Percentiles rank a stretch among this genome's conserved stretches.
phyloP scores from a whole-genome alignment of 2,888 invertebrate species.

The Drosophila imparisetae region DNA sequence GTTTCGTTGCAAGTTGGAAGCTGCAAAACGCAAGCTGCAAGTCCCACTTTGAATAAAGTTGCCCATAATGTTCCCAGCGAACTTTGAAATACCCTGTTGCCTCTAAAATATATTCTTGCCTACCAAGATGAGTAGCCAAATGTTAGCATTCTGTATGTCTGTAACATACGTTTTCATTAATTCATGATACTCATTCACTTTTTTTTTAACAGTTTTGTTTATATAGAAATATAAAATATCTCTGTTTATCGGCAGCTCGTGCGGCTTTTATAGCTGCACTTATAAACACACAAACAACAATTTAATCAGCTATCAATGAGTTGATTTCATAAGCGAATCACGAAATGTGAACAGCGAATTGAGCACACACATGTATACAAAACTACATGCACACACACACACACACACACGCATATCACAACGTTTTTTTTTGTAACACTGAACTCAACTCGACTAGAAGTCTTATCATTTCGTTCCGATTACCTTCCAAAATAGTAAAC shows the following conservation, averaged over 20 bases:
- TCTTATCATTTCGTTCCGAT: slow-evolving; percentile 40
- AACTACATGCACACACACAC: neutral
- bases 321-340: slow-evolving; percentile 45
- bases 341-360: slow-evolving; percentile 17
- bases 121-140: neutral
- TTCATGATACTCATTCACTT: neutral
- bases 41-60: slow-evolving; percentile 16
- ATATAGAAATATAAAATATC: neutral
- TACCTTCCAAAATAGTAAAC: slow-evolving; percentile 12
- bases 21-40: slow-evolving; percentile 4
- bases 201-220: neutral
- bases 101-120: neutral
- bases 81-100: neutral
- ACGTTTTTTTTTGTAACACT: slow-evolving; percentile 1
- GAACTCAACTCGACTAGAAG: slow-evolving; percentile 9
- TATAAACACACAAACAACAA: slow-evolving; percentile 40
- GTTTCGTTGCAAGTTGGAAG: slow-evolving; percentile 5
- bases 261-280: slow-evolving; percentile 36
- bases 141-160: neutral
- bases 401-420: neutral
- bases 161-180: neutral
- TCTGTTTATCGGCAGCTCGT: slow-evolving; percentile 44
- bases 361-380: neutral
- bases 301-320: slow-evolving; percentile 53
- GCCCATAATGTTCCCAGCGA: neutral